These are phyloP conservation scores for Cyprinus carpio DNA, from an alignment of 2,113 vertebrate genomes.

Conservation along the genomic window DNA sequence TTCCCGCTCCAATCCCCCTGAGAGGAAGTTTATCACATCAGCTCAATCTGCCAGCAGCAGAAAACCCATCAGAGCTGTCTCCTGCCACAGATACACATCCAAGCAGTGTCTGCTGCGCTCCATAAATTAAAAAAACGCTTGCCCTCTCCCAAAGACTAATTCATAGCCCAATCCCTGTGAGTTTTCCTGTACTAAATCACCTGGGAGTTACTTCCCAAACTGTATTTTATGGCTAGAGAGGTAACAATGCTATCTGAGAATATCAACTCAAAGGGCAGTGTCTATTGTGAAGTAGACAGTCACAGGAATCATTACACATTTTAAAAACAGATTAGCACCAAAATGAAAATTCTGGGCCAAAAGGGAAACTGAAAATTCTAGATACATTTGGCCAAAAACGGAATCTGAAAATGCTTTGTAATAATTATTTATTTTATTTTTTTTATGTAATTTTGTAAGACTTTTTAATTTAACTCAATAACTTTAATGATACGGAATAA, in stretches of 20 bases:
- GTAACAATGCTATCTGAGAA: background rate
- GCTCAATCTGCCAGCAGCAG: slow-evolving; percentile 53
- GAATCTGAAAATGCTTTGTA: too few species aligned
- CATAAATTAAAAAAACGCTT: slow-evolving; percentile 59
- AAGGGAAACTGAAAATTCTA: too few species aligned
- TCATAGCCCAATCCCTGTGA: slow-evolving; percentile 52
- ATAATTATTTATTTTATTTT: too few species aligned
- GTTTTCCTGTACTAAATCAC: slow-evolving; percentile 66
- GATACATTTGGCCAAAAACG: too few species aligned
- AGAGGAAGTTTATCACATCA: slow-evolving; percentile 50
- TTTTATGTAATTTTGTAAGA: too few species aligned
- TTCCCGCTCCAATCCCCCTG: slow-evolving; percentile 44
- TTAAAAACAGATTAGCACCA: slow-evolving; percentile 10
- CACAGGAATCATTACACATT: slow-evolving; percentile 5
- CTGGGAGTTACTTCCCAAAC: slow-evolving; percentile 11
- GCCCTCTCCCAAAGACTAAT: slow-evolving; percentile 56
- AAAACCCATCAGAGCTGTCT: slow-evolving; percentile 53
- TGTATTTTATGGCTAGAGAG: slow-evolving; percentile 30
- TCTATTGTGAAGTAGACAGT: background rate
- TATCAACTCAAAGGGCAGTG: slow-evolving; percentile 30
- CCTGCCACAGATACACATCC: slow-evolving; percentile 45
- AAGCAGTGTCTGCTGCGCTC: slow-evolving; percentile 31
- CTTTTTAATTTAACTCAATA: too few species aligned
- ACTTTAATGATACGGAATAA: too few species aligned
- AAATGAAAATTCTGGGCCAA: too few species aligned